Conservation (phyloP, 2,888 invertebrate genomes). For the Polyommatus iphigenia region DNA sequence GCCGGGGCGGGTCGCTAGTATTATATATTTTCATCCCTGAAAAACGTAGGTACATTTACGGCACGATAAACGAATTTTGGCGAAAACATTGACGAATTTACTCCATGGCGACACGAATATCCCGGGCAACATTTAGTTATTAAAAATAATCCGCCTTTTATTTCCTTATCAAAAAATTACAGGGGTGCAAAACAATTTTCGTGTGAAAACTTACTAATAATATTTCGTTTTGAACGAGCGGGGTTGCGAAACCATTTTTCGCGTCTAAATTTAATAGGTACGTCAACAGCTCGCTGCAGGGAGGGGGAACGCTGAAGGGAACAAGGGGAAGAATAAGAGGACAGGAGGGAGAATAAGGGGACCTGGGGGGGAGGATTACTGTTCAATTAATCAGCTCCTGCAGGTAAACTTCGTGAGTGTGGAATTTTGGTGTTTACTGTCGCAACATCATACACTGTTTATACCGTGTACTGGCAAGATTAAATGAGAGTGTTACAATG, state of each 20-base stretch:
- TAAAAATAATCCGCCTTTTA: neutral
- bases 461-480: neutral
- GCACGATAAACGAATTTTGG: too few relatives aligned
- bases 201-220: conserved; percentile 35
- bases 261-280: conserved; percentile 19
- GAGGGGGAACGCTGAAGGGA: conserved; percentile 32
- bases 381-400: conserved; percentile 46
- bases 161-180: neutral
- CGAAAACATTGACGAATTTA: too few relatives aligned
- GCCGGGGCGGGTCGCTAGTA: too few relatives aligned
- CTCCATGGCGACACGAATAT: neutral
- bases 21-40: too few relatives aligned
- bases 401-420: conserved; percentile 43
- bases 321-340: neutral
- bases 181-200: conserved; percentile 39
- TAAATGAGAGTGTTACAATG: neutral
- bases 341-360: neutral
- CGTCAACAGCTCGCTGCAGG: conserved; percentile 45
- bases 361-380: conserved; percentile 42
- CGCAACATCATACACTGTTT: neutral
- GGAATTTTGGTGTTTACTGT: conserved; percentile 33
- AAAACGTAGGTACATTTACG: too few relatives aligned
- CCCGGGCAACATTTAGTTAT: neutral
- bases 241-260: conserved; percentile 19
- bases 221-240: neutral